These are phyloP conservation scores for Seriola quinqueradiata DNA, from an alignment of 2,113 vertebrate species.

Conservation along the genomic window DNA sequence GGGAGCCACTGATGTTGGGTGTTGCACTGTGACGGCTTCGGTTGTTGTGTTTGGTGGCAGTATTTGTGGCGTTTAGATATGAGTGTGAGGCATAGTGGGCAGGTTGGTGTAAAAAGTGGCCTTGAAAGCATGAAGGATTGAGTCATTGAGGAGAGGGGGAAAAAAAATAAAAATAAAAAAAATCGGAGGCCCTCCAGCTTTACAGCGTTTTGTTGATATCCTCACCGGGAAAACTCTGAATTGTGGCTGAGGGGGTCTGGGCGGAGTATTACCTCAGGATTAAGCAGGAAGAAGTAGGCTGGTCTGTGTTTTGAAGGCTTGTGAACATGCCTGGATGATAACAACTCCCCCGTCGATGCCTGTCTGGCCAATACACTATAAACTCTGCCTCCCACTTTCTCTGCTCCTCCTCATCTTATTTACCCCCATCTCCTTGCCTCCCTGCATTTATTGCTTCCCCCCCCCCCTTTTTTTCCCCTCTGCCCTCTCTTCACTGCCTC, in stretches of 20 bases:
- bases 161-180: neutral
- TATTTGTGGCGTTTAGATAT: conserved; percentile 46
- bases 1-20: conserved; percentile 4
- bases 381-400: conserved; percentile 54
- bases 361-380: conserved; percentile 54
- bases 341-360: conserved; percentile 71
- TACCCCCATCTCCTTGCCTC: conserved; percentile 65
- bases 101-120: conserved; percentile 55
- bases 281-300: conserved; percentile 65
- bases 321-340: conserved; percentile 71
- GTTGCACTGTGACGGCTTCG: conserved; percentile 24
- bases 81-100: conserved; percentile 25
- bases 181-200: conserved; percentile 58
- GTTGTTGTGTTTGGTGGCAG: conserved; percentile 34
- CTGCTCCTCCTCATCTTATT: conserved; percentile 65
- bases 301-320: conserved; percentile 71
- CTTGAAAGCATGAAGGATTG: conserved; percentile 66
- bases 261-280: conserved; percentile 61
- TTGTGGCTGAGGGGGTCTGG: conserved; percentile 47
- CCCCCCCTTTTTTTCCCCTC: conserved; percentile 29
- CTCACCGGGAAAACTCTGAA: conserved; percentile 52
- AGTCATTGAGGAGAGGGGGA: conserved; percentile 10
- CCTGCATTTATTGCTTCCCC: conserved; percentile 57
- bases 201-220: conserved; percentile 57
- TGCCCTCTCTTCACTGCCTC: conserved; percentile 36